phyloP scores from a whole-genome alignment of 2,797 vertebrate species.

The Orientallactaga sibirica region DNA sequence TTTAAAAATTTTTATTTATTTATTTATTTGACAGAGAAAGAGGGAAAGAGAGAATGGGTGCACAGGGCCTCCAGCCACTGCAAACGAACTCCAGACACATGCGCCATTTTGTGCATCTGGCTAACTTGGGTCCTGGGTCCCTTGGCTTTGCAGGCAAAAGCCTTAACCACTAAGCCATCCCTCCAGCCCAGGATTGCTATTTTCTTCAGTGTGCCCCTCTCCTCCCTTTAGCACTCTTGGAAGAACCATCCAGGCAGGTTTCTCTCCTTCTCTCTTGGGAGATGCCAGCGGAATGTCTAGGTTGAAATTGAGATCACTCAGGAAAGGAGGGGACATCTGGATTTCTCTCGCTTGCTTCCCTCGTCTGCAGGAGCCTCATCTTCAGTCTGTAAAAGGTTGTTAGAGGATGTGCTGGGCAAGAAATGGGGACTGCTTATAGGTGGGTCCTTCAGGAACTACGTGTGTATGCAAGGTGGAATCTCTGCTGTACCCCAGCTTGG shows the following conservation, averaged over 20 bases:
- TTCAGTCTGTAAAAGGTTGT: neutral
- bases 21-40: too few species aligned
- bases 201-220: neutral
- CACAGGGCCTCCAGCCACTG: too few species aligned
- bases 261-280: neutral
- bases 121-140: too few species aligned
- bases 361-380: neutral
- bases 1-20: too few species aligned
- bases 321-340: neutral
- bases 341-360: neutral
- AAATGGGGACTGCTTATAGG: neutral
- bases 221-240: neutral
- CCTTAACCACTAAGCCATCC: too few species aligned
- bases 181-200: neutral
- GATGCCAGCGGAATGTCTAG: neutral
- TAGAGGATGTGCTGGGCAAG: neutral
- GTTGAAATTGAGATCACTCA: rapidly evolving
- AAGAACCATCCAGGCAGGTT: neutral
- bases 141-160: too few species aligned
- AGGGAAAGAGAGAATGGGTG: too few species aligned
- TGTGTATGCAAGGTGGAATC: too few species aligned
- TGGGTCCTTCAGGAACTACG: too few species aligned
- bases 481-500: rapidly evolving
- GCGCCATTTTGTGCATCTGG: too few species aligned
- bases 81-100: too few species aligned